Conservation (phyloP, 2,113 vertebrate genomes). For the Pontoporia blainvillei region DNA sequence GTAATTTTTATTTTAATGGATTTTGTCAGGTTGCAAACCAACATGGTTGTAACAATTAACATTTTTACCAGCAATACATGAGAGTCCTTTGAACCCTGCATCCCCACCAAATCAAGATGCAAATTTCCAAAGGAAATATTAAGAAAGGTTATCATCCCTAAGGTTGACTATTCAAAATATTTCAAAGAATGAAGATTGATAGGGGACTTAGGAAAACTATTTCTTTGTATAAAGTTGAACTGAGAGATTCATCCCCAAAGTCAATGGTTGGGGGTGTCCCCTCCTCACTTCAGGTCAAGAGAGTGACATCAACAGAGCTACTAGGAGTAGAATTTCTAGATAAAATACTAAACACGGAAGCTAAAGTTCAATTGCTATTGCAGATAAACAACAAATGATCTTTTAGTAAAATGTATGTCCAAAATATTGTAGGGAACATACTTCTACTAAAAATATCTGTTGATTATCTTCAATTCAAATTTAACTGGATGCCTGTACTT, state of each 20-base stretch:
- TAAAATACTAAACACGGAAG: neutral
- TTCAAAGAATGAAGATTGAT: neutral
- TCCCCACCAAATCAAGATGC: neutral
- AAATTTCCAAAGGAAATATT: neutral
- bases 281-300: neutral
- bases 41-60: neutral
- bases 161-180: neutral
- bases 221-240: neutral
- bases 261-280: neutral
- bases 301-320: neutral
- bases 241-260: neutral
- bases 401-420: neutral
- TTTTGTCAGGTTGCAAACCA: neutral
- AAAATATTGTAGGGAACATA: neutral
- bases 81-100: neutral
- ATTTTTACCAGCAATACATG: neutral
- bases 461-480: neutral
- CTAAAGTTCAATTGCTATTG: neutral
- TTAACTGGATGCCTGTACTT: neutral
- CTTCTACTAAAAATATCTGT: neutral
- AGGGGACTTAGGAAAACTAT: neutral
- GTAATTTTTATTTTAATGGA: neutral
- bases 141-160: neutral
- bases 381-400: neutral
- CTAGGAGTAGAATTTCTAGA: neutral